Evolutionary conservation across 2,797 vertebrate species (phyloP).

Genomic region (Rhynchotus rufescens): DNA sequence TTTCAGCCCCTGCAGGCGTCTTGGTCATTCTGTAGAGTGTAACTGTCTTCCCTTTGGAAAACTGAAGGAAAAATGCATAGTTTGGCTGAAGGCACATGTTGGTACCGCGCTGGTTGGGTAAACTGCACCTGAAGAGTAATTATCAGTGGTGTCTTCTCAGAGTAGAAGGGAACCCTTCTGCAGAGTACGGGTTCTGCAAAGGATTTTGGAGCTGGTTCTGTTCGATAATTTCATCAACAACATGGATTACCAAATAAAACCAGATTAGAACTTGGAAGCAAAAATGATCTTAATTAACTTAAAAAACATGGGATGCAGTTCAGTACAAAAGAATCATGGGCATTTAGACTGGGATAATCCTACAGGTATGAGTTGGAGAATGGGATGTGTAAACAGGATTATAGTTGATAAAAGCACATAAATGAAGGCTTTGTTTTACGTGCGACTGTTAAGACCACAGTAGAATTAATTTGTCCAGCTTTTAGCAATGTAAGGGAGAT

Average conservation of each 20-base stretch:
- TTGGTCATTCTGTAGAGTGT: background rate
- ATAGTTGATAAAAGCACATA: background rate
- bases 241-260: background rate
- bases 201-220: background rate
- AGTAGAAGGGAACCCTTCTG: no score
- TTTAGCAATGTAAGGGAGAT: background rate
- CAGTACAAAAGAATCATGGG: background rate
- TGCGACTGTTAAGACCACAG: background rate
- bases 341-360: background rate
- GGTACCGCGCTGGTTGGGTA: background rate
- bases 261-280: background rate
- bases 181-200: background rate
- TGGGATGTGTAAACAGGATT: background rate
- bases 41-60: background rate
- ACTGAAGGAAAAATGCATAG: background rate
- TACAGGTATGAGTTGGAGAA: background rate
- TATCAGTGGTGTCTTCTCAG: background rate
- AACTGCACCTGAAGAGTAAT: background rate
- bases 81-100: background rate
- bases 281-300: background rate
- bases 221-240: background rate
- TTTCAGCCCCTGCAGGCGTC: background rate
- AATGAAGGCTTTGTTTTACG: background rate
- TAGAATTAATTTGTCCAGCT: background rate
- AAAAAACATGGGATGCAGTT: background rate